phyloP scores from a whole-genome alignment of 2,888 invertebrate genomes.

The Ryuthela nishihirai region DNA sequence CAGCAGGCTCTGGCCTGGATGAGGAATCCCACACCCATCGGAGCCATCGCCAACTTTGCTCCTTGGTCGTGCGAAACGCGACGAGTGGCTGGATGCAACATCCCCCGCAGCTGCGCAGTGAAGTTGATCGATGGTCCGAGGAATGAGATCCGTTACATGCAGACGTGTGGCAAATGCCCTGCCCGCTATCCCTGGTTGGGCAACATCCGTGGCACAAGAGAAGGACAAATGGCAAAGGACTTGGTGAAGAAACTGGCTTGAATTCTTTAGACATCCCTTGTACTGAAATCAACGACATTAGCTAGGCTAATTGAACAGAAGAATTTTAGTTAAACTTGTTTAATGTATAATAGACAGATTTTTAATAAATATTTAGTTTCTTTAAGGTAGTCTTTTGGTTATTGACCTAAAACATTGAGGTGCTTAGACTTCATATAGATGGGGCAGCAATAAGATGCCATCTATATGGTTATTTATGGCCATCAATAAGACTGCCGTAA shows the following conservation, averaged over 20 bases:
- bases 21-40: conserved; percentile 63
- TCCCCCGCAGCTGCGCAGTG: conserved; percentile 22
- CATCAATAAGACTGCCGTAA: too few species aligned
- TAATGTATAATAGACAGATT: too few species aligned
- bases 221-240: conserved; percentile 15
- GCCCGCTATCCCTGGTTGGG: conserved; percentile 81
- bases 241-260: conserved; percentile 17
- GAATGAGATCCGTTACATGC: conserved; percentile 69
- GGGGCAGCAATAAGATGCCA: too few species aligned
- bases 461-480: too few species aligned
- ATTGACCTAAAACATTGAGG: too few species aligned
- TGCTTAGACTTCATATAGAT: too few species aligned
- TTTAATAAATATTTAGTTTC: too few species aligned
- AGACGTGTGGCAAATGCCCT: conserved; percentile 77
- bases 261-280: too few species aligned
- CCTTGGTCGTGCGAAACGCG: conserved; percentile 21
- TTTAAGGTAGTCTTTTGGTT: too few species aligned
- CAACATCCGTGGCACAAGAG: conserved; percentile 53
- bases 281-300: too few species aligned
- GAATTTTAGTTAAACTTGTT: too few species aligned
- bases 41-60: conserved; percentile 44
- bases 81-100: conserved; percentile 23
- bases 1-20: conserved; percentile 73
- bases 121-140: conserved; percentile 61
- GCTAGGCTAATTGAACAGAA: too few species aligned